Percentiles rank a stretch among this genome's conserved stretches.
Evolutionary conservation across 2,113 vertebrate species (phyloP).

Genomic region (Salvelinus sp.): DNA sequence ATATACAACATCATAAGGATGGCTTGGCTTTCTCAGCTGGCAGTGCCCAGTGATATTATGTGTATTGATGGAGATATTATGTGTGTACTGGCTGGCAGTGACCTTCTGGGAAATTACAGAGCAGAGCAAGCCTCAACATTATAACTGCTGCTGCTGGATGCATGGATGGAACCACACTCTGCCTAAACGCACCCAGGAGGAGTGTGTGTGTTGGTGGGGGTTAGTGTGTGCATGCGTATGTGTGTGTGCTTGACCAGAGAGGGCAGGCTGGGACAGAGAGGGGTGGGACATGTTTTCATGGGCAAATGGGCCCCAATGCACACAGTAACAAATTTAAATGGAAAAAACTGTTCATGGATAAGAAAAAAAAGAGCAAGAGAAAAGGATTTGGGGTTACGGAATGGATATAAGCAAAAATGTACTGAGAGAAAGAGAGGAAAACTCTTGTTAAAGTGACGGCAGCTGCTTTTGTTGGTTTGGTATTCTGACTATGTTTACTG

Average conservation of each 20-base stretch:
- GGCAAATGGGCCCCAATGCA: background rate
- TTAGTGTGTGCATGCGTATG: constrained; percentile 6
- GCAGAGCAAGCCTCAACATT: background rate
- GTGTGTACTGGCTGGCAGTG: background rate
- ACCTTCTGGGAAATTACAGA: constrained; percentile 1
- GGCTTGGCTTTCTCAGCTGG: constrained; percentile 41
- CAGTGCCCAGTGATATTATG: constrained; percentile 11
- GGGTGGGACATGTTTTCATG: background rate
- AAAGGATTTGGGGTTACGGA: background rate
- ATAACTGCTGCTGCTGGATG: constrained; percentile 14
- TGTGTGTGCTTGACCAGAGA: background rate
- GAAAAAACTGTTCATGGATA: background rate
- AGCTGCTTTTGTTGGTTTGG: constrained; percentile 55
- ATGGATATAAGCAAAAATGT: background rate
- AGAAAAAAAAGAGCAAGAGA: background rate
- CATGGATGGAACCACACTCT: constrained; percentile 19
- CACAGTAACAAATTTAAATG: background rate
- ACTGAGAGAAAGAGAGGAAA: constrained; percentile 2
- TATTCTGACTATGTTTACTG: constrained; percentile 66
- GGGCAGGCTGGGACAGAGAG: no score
- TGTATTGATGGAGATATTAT: no score
- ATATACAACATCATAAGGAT: constrained; percentile 50
- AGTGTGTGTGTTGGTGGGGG: constrained; percentile 1
- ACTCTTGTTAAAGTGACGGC: constrained; percentile 45
- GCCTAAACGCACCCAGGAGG: background rate